phyloP scores from a whole-genome alignment of 2,797 vertebrate species.

The Rhincodon typus region DNA sequence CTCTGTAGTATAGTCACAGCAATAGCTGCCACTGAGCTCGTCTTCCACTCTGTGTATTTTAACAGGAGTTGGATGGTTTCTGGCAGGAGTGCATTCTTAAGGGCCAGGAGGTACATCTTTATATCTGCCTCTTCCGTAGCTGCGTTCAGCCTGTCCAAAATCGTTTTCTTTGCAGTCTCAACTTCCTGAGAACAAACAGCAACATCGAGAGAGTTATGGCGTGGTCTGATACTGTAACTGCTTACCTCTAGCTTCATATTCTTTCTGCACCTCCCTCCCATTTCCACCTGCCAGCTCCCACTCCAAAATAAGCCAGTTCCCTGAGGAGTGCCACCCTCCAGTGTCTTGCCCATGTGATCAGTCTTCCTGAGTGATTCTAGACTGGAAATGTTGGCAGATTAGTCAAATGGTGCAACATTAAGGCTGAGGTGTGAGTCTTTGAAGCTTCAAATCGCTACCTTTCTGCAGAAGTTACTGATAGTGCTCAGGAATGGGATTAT shows the following conservation, averaged over 20 bases:
- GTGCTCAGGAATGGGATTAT: neutral
- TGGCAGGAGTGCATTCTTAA: constrained; percentile 47
- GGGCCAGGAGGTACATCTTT: constrained; percentile 47
- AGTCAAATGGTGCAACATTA: neutral
- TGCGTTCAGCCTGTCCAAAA: constrained; percentile 45
- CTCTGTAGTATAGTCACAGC: constrained; percentile 48
- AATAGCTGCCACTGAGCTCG: rapidly evolving
- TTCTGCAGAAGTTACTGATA: neutral
- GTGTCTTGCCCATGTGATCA: neutral
- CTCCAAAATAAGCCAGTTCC: neutral
- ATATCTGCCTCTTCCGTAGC: constrained; percentile 40
- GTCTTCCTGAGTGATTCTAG: neutral
- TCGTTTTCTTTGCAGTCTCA: constrained; percentile 39
- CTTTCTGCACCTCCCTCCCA: neutral
- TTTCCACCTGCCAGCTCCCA: neutral
- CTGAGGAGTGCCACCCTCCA: neutral
- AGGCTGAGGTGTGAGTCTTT: neutral
- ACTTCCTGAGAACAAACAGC: constrained; percentile 47
- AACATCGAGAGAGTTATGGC: neutral
- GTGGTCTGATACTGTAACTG: neutral
- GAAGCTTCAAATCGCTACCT: neutral
- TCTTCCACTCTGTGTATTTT: constrained; percentile 44
- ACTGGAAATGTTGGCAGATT: neutral
- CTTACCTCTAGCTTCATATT: neutral
- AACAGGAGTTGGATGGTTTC: constrained; percentile 50